These are phyloP conservation scores for Jacana jacana DNA, from an alignment of 2,113 vertebrate genomes.

Conservation along the genomic window DNA sequence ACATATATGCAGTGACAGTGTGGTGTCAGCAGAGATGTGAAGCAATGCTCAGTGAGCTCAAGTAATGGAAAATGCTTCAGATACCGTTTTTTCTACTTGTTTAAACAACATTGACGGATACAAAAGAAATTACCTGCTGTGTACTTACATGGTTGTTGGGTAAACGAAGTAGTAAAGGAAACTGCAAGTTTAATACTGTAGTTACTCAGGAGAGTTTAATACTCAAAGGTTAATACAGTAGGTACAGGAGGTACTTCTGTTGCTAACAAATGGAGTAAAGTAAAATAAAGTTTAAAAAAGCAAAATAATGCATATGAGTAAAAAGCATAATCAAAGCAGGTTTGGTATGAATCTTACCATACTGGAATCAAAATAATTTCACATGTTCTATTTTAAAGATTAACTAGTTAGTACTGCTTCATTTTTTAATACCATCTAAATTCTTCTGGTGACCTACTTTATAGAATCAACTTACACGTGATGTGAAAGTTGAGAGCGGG, in stretches of 20 bases:
- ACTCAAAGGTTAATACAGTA: no score
- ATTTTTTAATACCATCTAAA: background rate
- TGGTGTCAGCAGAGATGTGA: background rate
- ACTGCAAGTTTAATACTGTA: no score
- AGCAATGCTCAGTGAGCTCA: background rate
- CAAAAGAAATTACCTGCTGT: background rate
- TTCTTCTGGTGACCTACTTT: background rate
- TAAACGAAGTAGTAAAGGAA: background rate
- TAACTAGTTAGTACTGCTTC: background rate
- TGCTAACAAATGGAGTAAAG: background rate
- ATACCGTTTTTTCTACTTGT: background rate
- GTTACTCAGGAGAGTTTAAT: no score
- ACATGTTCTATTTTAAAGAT: background rate
- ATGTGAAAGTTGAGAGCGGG: background rate
- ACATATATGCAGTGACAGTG: rapidly evolving
- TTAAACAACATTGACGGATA: background rate
- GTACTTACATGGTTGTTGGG: background rate
- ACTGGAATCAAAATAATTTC: background rate
- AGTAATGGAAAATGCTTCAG: background rate
- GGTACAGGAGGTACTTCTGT: no score
- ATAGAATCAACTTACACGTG: background rate
- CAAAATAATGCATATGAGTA: background rate
- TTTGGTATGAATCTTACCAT: background rate
- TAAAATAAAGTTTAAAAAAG: background rate
- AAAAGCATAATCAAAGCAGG: background rate